Conservation (phyloP, 2,113 vertebrate species). For the rat (Rattus norvegicus) region GRCr8 NC_086019.1:221124001-221124500, state of each 20-base stretch:
- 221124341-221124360: slow-evolving; percentile 27
- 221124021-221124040: not conserved
- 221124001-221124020: not conserved
- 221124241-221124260: not conserved
- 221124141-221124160: slow-evolving; percentile 1
- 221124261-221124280: not conserved
- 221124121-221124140: slow-evolving; percentile 24
- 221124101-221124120: not conserved
- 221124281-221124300: slow-evolving; percentile 47
- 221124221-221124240: not conserved
- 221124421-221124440: not conserved
- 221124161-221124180: not conserved
- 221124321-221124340: slow-evolving; percentile 45
- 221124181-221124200: not conserved
- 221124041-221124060: not conserved
- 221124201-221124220: not conserved
- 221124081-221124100: slow-evolving; percentile 7
- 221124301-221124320: slow-evolving; percentile 52
- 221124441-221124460: not conserved
- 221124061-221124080: not conserved
- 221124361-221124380: not conserved
- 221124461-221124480: not conserved
- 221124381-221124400: not conserved
- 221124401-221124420: not conserved
- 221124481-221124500: too few species aligned